A percentile compares a stretch with the other conserved stretches of the same genome.
Conservation (phyloP, 2,113 vertebrate species). For the Cryptoleucopteryx plumbea region DNA sequence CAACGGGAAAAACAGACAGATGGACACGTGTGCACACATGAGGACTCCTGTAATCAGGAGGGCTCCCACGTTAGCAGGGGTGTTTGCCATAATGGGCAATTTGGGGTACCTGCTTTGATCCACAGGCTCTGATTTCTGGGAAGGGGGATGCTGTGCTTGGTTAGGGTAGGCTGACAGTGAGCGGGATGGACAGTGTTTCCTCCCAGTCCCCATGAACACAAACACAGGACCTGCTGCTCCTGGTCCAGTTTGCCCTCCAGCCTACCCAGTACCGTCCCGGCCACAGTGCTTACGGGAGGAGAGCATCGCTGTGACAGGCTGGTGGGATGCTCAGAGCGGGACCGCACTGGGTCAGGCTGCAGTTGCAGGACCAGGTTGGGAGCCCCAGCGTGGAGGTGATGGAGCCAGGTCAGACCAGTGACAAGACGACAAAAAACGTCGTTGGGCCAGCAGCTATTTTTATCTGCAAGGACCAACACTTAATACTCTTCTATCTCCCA, state of each 20-base stretch:
- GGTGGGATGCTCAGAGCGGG: not conserved
- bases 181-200: rapidly evolving
- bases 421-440: constrained; percentile 6
- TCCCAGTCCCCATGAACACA: not conserved
- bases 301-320: not conserved
- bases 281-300: rapidly evolving
- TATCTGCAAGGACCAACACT: constrained; percentile 58
- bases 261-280: rapidly evolving
- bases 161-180: not conserved
- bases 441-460: not conserved
- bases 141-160: not conserved
- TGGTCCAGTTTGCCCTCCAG: rapidly evolving
- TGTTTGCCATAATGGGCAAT: not conserved
- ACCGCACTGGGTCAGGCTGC: rapidly evolving
- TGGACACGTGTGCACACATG: not conserved
- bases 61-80: not conserved
- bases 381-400: not conserved
- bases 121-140: not conserved
- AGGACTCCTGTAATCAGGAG: not conserved
- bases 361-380: not conserved
- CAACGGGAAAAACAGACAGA: constrained; percentile 27
- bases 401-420: not conserved
- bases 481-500: constrained; percentile 64
- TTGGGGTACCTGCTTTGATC: not conserved
- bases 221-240: not conserved